These are phyloP conservation scores for Ciconia nigra DNA, from an alignment of 2,797 vertebrate genomes.

Conservation along the genomic window DNA sequence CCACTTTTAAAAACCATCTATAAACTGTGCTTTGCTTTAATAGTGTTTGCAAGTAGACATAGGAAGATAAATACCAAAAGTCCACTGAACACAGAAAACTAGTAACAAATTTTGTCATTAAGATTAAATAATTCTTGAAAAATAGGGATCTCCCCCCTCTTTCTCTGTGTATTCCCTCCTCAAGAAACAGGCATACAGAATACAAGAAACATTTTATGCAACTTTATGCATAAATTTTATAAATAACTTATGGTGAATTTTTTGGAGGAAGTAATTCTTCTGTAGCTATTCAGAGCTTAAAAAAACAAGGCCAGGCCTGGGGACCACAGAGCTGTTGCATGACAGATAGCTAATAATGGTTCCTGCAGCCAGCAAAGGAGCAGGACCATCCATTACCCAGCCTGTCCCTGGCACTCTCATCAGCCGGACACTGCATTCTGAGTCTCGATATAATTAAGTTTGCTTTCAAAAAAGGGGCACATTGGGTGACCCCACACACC, in stretches of 20 bases:
- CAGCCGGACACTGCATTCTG: background rate
- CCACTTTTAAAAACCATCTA: background rate
- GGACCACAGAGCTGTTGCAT: background rate
- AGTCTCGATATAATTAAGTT: background rate
- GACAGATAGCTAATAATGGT: background rate
- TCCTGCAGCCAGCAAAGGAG: background rate
- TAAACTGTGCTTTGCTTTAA: background rate
- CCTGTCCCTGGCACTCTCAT: background rate
- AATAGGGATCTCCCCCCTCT: fast-evolving
- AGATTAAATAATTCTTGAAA: background rate
- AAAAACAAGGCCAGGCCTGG: background rate
- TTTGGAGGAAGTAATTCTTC: background rate
- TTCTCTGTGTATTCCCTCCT: background rate
- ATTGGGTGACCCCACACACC: background rate
- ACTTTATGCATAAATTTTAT: background rate
- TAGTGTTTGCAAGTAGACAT: background rate
- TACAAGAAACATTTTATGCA: background rate
- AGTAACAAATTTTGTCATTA: background rate
- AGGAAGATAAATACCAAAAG: background rate
- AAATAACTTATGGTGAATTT: background rate
- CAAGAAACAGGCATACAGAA: background rate
- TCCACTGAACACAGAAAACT: background rate
- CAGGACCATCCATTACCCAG: background rate
- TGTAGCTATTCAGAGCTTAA: background rate
- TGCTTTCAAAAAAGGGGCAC: background rate